These are phyloP conservation scores for Reticulitermes speratus DNA, from an alignment of 1,140 invertebrate genomes.

Conservation along the genomic window DNA sequence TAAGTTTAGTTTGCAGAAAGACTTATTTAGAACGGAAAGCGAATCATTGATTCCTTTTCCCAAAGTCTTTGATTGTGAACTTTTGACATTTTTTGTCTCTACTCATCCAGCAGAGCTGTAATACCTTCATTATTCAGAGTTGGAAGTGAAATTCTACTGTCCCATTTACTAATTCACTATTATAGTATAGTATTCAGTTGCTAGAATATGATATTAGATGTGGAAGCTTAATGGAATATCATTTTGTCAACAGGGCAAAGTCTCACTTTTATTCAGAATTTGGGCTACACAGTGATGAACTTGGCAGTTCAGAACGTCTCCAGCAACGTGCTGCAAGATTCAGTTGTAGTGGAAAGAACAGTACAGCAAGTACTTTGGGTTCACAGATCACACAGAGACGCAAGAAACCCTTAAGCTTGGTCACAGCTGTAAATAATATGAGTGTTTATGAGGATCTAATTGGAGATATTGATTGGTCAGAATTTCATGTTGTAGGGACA, in stretches of 20 bases:
- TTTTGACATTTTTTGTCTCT: no score
- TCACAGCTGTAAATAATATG: constrained; percentile 47
- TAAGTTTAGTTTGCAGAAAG: no score
- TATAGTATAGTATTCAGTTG: no score
- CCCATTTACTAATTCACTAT: no score
- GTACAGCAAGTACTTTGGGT: constrained; percentile 38
- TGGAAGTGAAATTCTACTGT: no score
- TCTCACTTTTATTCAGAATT: constrained; percentile 70
- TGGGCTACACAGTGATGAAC: constrained; percentile 41
- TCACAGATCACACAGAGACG: constrained; percentile 38
- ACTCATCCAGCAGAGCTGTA: no score
- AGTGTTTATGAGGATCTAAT: constrained; percentile 51
- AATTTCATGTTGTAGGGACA: constrained; percentile 89
- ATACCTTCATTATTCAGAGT: no score
- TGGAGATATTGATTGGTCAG: constrained; percentile 74
- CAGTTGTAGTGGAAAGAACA: constrained; percentile 46
- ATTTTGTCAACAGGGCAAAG: constrained; percentile 27
- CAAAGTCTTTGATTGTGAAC: no score
- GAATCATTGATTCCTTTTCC: no score
- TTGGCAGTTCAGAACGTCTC: constrained; percentile 58
- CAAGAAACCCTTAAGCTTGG: constrained; percentile 41
- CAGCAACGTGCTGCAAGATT: constrained; percentile 88
- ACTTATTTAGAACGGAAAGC: no score
- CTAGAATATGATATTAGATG: not conserved
- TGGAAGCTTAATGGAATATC: not conserved